phyloP scores from a whole-genome alignment of 2,113 vertebrate genomes.

The Burhinus oedicnemus region DNA sequence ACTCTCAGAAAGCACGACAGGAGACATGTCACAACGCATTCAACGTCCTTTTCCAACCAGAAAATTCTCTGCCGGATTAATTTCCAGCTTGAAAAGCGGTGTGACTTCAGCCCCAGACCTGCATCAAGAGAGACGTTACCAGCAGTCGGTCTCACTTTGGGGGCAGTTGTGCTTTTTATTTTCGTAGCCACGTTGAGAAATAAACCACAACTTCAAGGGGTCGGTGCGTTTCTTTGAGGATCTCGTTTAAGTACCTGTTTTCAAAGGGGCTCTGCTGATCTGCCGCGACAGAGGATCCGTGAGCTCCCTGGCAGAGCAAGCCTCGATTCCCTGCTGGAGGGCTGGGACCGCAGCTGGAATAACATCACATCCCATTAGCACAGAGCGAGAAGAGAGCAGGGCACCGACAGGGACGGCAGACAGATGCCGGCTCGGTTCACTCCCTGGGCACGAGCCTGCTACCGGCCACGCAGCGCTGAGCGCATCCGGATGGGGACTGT shows the following conservation, averaged over 20 bases:
- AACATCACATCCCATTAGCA: neutral
- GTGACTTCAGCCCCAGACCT: neutral
- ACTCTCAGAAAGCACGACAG: neutral
- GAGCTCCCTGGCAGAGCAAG: neutral
- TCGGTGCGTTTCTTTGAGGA: neutral
- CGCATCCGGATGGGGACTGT: accelerated
- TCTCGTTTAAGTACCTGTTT: neutral
- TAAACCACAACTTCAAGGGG: neutral
- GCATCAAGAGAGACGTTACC: too few relatives aligned
- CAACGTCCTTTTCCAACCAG: neutral
- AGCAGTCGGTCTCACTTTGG: neutral
- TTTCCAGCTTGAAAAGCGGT: neutral
- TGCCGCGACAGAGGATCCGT: accelerated
- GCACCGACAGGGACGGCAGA: accelerated
- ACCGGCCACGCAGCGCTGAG: neutral
- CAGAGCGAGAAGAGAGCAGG: neutral
- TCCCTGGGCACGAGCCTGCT: neutral
- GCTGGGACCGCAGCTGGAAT: neutral
- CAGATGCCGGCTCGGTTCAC: neutral
- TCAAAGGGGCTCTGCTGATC: neutral
- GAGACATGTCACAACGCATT: accelerated
- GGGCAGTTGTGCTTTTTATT: too few relatives aligned
- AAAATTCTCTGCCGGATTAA: neutral
- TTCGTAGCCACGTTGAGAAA: accelerated
- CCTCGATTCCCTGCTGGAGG: neutral